These are phyloP conservation scores for Priocnemis perturbator DNA, from an alignment of 2,888 invertebrate genomes.

Conservation along the genomic window DNA sequence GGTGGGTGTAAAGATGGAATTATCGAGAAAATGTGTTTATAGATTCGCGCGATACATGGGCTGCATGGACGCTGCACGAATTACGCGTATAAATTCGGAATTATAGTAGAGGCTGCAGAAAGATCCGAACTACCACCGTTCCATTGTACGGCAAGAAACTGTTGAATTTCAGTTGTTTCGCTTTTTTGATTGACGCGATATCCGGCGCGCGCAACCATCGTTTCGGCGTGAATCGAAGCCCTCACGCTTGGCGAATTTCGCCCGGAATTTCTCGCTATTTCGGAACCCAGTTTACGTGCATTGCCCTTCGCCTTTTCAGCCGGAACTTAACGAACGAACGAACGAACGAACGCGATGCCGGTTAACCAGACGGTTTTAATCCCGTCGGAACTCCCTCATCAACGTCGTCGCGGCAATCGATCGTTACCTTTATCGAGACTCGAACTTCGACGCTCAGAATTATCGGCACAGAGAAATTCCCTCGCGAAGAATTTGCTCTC, in stretches of 20 bases:
- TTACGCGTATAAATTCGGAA: no score
- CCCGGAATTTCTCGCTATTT: slow-evolving; percentile 14
- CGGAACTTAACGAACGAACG: slow-evolving; percentile 10
- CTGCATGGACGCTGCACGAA: no score
- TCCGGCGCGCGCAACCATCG: background rate
- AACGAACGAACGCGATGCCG: background rate
- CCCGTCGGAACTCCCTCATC: slow-evolving; percentile 21
- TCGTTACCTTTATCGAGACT: slow-evolving; percentile 6
- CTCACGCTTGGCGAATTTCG: background rate
- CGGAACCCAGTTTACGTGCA: slow-evolving; percentile 19
- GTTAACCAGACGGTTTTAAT: slow-evolving; percentile 2
- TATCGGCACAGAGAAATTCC: slow-evolving; percentile 19
- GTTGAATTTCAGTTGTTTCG: no score
- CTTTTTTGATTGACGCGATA: no score
- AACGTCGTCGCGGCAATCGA: slow-evolving; percentile 20
- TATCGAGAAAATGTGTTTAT: no score
- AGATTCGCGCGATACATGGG: no score
- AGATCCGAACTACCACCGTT: no score
- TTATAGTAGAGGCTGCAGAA: no score
- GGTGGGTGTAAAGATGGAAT: no score
- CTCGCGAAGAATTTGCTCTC: slow-evolving; percentile 15
- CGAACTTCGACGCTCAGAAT: background rate
- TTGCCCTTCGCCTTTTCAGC: slow-evolving; percentile 11
- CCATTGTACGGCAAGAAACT: no score
- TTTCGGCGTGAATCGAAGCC: background rate